Evolutionary conservation across 2,888 invertebrate genomes (phyloP).

Genomic region (Craniophora ligustri): DNA sequence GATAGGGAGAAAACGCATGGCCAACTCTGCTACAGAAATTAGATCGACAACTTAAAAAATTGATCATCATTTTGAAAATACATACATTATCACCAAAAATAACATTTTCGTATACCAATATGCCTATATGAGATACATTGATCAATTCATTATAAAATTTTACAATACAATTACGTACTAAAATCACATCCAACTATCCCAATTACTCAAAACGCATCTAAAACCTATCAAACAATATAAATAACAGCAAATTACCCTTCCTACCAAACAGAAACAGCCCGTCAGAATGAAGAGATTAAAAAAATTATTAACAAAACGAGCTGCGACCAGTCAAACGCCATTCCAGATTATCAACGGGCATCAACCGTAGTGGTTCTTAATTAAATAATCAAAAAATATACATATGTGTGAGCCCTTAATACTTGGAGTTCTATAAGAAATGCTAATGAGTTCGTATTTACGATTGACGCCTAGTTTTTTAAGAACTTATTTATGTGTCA

Average conservation of each 20-base stretch:
- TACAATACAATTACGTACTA: no score
- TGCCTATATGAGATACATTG: no score
- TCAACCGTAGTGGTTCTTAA: conserved; percentile 70
- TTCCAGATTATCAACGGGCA: conserved; percentile 82
- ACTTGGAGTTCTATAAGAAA: conserved; percentile 44
- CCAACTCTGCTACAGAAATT: no score
- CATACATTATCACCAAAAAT: no score
- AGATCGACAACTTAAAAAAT: no score
- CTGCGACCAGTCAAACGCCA: conserved; percentile 71
- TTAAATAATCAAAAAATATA: conserved; percentile 78
- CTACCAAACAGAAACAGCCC: conserved; percentile 26
- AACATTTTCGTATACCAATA: no score
- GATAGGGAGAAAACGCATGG: no score
- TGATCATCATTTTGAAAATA: no score
- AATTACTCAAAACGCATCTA: conserved; percentile 12
- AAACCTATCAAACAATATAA: conserved; percentile 29
- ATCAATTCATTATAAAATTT: no score
- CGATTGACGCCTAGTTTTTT: conserved; percentile 17
- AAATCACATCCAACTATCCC: no score
- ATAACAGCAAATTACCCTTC: conserved; percentile 35
- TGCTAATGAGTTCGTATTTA: conserved; percentile 49
- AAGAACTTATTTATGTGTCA: conserved; percentile 9
- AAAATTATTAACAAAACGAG: conserved; percentile 70
- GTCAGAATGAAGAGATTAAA: conserved; percentile 78
- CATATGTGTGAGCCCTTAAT: conserved; percentile 52